These are phyloP conservation scores for Meloidogyne chitwoodi DNA, from an alignment of 1,140 invertebrate species.

Conservation along the genomic window DNA sequence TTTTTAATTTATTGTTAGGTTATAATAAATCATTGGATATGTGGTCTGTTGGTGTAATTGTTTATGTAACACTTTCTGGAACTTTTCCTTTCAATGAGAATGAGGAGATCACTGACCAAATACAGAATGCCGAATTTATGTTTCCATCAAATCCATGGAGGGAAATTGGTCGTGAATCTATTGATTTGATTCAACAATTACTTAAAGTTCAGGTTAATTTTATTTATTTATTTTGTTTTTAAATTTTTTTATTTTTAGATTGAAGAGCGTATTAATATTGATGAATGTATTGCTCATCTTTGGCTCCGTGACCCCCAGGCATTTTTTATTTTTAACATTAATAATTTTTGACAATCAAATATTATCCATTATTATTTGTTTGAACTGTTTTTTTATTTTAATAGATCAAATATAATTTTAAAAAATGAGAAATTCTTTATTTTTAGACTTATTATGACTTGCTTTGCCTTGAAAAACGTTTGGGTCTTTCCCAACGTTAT, in stretches of 20 bases:
- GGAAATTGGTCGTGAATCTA: slow-evolving; percentile 87
- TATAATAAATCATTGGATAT: slow-evolving; percentile 97
- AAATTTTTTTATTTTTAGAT: slow-evolving; percentile 36
- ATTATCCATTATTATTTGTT: no score
- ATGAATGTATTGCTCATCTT: slow-evolving; percentile 85
- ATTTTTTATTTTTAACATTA: slow-evolving; percentile 46
- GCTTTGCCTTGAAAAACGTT: slow-evolving; percentile 19
- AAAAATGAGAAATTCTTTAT: no score
- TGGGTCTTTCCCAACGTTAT: slow-evolving; percentile 7
- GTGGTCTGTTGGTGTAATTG: slow-evolving; percentile 98
- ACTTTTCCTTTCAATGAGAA: slow-evolving; percentile 95
- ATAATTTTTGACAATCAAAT: no score
- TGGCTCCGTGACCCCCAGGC: slow-evolving; percentile 74
- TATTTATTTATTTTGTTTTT: not conserved
- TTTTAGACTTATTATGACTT: slow-evolving; percentile 35
- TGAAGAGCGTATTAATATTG: slow-evolving; percentile 68
- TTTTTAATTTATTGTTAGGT: slow-evolving; percentile 68
- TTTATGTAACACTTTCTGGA: slow-evolving; percentile 85
- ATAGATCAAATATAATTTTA: no score
- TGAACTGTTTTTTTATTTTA: no score
- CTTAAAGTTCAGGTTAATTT: slow-evolving; percentile 84
- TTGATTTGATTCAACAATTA: slow-evolving; percentile 93
- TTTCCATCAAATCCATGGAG: slow-evolving; percentile 96
- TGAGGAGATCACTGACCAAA: slow-evolving; percentile 98
- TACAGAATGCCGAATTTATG: slow-evolving; percentile 99